phyloP scores from a whole-genome alignment of 1,140 invertebrate genomes.

The Neodiprion fabricii region DNA sequence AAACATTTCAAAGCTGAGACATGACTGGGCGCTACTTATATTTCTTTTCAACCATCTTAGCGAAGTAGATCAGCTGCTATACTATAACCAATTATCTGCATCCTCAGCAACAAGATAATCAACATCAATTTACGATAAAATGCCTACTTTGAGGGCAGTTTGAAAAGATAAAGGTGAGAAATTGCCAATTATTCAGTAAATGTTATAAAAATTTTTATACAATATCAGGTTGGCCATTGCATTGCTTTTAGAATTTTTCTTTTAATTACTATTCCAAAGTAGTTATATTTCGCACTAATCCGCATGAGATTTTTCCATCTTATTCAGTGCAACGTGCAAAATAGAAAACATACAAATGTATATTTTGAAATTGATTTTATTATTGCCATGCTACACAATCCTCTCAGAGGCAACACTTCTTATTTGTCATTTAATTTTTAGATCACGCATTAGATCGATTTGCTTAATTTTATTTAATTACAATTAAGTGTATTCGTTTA shows the following conservation, averaged over 20 bases:
- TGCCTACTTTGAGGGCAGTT: no score
- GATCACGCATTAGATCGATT: conserved; percentile 33
- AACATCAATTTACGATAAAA: no score
- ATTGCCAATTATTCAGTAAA: no score
- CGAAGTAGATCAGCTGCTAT: no score
- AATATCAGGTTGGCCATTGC: background rate
- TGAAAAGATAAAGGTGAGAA: no score
- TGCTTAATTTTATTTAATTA: conserved; percentile 8
- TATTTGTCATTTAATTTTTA: conserved; percentile 27
- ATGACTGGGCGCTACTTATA: no score
- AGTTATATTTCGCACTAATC: background rate
- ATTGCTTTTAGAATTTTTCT: background rate
- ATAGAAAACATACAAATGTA: background rate
- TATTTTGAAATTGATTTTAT: conserved; percentile 25
- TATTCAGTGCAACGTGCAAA: background rate
- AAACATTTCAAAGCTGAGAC: no score
- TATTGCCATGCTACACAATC: conserved; percentile 53
- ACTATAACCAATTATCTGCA: background rate
- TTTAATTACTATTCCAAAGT: background rate
- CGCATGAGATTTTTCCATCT: background rate
- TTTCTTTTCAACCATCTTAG: no score
- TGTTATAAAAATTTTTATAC: background rate
- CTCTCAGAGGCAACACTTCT: conserved; percentile 45
- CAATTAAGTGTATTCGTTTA: background rate
- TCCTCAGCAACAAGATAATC: no score